These are phyloP conservation scores for Drosophila bocqueti DNA, from an alignment of 1,140 invertebrate genomes.

Conservation along the genomic window DNA sequence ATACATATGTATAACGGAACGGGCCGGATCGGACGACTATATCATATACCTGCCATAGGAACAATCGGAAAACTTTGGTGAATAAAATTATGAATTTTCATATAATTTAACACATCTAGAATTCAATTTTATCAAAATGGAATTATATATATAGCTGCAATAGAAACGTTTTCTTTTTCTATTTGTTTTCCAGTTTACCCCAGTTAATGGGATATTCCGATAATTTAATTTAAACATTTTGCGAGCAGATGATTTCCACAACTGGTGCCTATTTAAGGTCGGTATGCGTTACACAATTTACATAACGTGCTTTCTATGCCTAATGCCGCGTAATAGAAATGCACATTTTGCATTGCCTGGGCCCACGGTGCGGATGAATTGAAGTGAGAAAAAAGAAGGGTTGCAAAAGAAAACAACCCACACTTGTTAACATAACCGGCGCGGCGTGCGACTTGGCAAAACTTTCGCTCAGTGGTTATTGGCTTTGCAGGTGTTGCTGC, in stretches of 20 bases:
- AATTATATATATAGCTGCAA: too few relatives aligned
- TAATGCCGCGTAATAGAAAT: not conserved
- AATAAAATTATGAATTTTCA: too few relatives aligned
- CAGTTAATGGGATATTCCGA: not conserved
- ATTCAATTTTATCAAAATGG: too few relatives aligned
- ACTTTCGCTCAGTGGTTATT: slow-evolving; percentile 62
- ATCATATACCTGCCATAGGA: too few relatives aligned
- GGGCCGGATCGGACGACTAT: too few relatives aligned
- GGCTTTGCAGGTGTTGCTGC: slow-evolving; percentile 19
- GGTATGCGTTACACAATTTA: not conserved
- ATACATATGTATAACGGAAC: too few relatives aligned
- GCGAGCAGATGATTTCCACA: not conserved
- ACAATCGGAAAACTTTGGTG: too few relatives aligned
- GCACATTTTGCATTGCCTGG: slow-evolving; percentile 18
- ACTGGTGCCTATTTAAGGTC: not conserved
- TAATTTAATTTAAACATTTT: not conserved
- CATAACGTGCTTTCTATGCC: not conserved
- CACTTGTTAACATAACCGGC: slow-evolving; percentile 62
- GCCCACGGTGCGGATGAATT: slow-evolving; percentile 50
- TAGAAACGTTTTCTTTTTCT: too few relatives aligned
- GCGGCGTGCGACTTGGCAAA: slow-evolving; percentile 36
- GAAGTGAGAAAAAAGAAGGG: not conserved
- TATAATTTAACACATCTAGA: too few relatives aligned
- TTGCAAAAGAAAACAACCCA: slow-evolving; percentile 31
- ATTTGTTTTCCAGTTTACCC: too few relatives aligned